A percentile compares a stretch with the other conserved stretches of the same genome.
These are phyloP conservation scores for Pseudonaja textilis DNA, from an alignment of 2,113 vertebrate species.

Conservation along the genomic window DNA sequence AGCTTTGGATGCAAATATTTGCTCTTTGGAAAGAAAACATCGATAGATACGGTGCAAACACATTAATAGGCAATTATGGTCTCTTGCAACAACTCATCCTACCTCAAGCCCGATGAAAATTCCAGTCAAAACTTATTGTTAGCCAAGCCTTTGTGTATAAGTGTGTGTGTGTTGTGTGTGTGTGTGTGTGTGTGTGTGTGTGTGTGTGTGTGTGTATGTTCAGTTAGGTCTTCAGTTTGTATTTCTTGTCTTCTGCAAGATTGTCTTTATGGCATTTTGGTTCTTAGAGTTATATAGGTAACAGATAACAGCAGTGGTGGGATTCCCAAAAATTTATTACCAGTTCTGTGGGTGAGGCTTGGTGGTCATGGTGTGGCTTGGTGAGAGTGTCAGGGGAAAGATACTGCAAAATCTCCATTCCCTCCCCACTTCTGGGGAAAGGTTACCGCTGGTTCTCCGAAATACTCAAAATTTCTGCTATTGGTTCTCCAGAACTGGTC, in stretches of 20 bases:
- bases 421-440: no score
- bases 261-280: background rate
- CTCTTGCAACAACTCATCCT: slow-evolving; percentile 3
- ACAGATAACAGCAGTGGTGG: no score
- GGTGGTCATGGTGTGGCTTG: no score
- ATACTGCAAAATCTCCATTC: no score
- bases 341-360: no score
- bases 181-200: fast-evolving
- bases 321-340: no score
- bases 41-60: background rate
- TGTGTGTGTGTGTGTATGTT: background rate
- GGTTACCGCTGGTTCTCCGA: no score
- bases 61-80: background rate
- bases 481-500: no score
- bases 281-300: background rate
- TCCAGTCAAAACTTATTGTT: background rate
- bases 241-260: background rate
- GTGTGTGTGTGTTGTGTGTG: no score
- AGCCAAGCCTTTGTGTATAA: background rate
- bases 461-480: no score
- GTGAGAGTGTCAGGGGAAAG: no score
- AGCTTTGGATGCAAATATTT: background rate
- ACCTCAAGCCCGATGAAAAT: background rate
- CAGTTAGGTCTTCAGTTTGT: background rate
- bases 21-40: background rate